A percentile compares a stretch with the other conserved stretches of the same genome.
These are phyloP conservation scores for Pissodes strobi DNA, from an alignment of 1,140 invertebrate genomes.

Conservation along the genomic window DNA sequence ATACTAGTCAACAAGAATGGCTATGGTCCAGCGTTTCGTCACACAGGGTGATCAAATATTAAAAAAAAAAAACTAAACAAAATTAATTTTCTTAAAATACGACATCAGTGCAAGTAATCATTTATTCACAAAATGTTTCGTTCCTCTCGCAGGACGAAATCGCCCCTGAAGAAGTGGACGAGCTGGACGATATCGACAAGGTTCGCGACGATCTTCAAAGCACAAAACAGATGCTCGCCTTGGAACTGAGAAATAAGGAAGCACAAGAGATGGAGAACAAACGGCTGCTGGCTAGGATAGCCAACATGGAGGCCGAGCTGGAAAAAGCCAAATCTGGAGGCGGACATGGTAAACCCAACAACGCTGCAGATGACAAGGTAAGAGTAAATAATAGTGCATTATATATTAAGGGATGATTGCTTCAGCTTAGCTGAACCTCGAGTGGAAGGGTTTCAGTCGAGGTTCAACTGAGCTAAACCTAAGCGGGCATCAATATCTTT, in stretches of 20 bases:
- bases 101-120: too few species aligned
- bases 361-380: conserved; percentile 52
- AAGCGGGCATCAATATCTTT: too few species aligned
- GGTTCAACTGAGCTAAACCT: too few species aligned
- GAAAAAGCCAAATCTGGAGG: conserved; percentile 55
- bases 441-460: too few species aligned
- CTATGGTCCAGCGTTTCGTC: too few species aligned
- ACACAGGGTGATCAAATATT: too few species aligned
- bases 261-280: conserved; percentile 85
- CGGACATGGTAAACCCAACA: conserved; percentile 5
- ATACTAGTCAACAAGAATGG: too few species aligned
- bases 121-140: conserved; percentile 1
- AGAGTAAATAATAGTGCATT: too few species aligned
- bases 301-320: conserved; percentile 77
- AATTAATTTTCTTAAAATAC: too few species aligned
- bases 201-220: conserved; percentile 89
- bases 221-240: conserved; percentile 85
- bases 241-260: conserved; percentile 85
- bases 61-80: too few species aligned
- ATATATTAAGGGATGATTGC: too few species aligned
- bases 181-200: conserved; percentile 88
- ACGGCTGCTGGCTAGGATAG: conserved; percentile 74
- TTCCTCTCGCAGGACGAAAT: conserved; percentile 49
- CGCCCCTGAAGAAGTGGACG: conserved; percentile 70
- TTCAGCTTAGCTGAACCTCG: too few species aligned